Conservation (phyloP, 2,888 invertebrate genomes). For the Dynastes maya region DNA sequence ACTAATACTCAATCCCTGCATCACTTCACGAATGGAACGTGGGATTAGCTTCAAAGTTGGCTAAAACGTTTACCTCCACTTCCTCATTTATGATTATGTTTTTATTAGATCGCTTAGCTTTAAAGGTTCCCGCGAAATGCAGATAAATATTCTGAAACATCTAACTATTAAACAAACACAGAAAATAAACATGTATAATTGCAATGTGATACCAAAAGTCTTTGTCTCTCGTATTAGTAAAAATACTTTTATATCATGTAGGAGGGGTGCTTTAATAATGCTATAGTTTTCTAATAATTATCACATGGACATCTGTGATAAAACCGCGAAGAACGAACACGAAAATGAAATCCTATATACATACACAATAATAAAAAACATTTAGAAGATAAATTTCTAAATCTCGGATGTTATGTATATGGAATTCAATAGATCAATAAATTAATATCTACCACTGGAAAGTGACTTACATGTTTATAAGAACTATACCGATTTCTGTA, state of each 20-base stretch:
- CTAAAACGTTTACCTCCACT: too few relatives aligned
- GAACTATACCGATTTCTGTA: too few relatives aligned
- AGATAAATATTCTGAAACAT: background rate
- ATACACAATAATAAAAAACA: constrained; percentile 25
- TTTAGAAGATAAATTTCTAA: background rate
- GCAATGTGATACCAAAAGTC: constrained; percentile 39
- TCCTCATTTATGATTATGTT: too few relatives aligned
- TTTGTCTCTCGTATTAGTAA: constrained; percentile 12
- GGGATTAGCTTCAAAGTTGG: too few relatives aligned
- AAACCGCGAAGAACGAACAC: background rate
- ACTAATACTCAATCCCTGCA: too few relatives aligned
- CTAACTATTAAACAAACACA: background rate
- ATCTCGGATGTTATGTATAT: too few relatives aligned
- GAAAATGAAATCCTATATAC: background rate
- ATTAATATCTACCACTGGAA: too few relatives aligned
- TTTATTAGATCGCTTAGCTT: too few relatives aligned
- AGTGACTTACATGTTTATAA: too few relatives aligned
- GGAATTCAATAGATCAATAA: too few relatives aligned
- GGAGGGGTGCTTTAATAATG: constrained; percentile 13
- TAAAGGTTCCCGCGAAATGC: background rate
- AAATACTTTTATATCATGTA: background rate
- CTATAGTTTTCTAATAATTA: constrained; percentile 26
- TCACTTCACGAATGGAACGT: too few relatives aligned
- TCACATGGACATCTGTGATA: constrained; percentile 42
- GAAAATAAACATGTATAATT: background rate